phyloP scores from a whole-genome alignment of 2,888 invertebrate genomes.

The Lasioglossum oenotherae region DNA sequence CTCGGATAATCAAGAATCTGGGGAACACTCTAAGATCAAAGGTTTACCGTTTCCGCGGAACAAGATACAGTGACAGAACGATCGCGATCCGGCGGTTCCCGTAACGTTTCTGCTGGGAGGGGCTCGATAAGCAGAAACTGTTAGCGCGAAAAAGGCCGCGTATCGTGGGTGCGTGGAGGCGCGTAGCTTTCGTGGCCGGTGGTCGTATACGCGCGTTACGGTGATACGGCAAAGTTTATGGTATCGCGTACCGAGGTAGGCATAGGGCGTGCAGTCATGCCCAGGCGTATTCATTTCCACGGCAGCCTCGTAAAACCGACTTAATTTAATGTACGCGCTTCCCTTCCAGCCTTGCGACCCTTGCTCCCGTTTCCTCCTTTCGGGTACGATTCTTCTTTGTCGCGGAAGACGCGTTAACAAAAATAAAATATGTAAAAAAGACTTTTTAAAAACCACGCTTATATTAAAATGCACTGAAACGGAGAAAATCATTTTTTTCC shows the following conservation, averaged over 20 bases:
- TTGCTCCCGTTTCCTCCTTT: slow-evolving; percentile 15
- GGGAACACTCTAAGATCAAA: background rate
- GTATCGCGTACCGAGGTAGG: slow-evolving; percentile 74
- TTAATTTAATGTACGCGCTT: slow-evolving; percentile 78
- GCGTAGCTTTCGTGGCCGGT: slow-evolving; percentile 69
- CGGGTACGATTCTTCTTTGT: slow-evolving; percentile 20
- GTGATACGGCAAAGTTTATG: slow-evolving; percentile 77
- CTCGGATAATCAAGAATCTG: background rate
- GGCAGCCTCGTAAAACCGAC: slow-evolving; percentile 80
- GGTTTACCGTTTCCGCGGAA: slow-evolving; percentile 6
- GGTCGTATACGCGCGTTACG: slow-evolving; percentile 72
- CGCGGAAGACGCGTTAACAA: background rate
- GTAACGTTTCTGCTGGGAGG: background rate
- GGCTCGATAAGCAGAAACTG: slow-evolving; percentile 28
- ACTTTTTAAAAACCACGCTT: too few relatives aligned
- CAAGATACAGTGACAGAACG: slow-evolving; percentile 15
- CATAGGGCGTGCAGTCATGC: slow-evolving; percentile 64
- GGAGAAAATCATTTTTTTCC: too few relatives aligned
- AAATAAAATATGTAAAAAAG: too few relatives aligned
- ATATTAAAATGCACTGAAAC: too few relatives aligned
- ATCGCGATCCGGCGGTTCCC: slow-evolving; percentile 6
- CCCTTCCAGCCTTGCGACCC: slow-evolving; percentile 40
- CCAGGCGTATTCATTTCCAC: slow-evolving; percentile 79
- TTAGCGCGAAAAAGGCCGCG: slow-evolving; percentile 34
- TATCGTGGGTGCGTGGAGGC: slow-evolving; percentile 49